These are phyloP conservation scores for Dipodomys ordii DNA, from an alignment of 2,113 vertebrate species.

Conservation along the genomic window DNA sequence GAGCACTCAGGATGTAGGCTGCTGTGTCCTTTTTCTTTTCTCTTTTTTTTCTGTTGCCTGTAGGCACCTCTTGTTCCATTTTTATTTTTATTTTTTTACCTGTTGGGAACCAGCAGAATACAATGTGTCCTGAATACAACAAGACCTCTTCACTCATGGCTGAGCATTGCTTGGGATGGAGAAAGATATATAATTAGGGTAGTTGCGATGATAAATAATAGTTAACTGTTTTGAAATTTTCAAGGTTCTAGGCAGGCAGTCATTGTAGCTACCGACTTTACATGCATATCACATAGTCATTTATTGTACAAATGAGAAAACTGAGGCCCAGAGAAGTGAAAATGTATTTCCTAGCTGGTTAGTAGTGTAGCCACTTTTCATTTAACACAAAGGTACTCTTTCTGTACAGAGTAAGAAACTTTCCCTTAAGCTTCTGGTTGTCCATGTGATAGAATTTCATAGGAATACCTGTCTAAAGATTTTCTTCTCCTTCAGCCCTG, in stretches of 20 bases:
- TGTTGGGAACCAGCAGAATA: constrained; percentile 8
- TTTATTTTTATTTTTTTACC: not conserved
- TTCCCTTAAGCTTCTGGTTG: constrained; percentile 20
- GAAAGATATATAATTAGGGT: not conserved
- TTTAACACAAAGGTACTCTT: not conserved
- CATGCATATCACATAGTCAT: not conserved
- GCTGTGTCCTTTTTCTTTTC: not conserved
- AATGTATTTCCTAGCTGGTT: not conserved
- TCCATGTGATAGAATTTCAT: not conserved
- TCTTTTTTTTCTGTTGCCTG: not conserved
- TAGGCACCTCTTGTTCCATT: not conserved
- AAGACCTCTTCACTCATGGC: not conserved
- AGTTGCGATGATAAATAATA: not conserved
- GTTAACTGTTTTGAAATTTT: not conserved
- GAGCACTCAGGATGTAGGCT: not conserved
- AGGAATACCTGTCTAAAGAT: not conserved
- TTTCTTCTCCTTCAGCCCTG: not conserved
- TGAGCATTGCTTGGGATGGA: not conserved
- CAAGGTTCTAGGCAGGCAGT: not conserved
- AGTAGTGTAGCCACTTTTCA: not conserved
- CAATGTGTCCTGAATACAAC: not conserved
- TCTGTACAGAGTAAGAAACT: not conserved
- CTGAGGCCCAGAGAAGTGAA: not conserved
- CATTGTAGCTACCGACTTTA: not conserved
- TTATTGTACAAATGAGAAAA: not conserved